These are phyloP conservation scores for Heliopora coerulea DNA, from an alignment of 92 coral and sea anemone species.

Conservation along the genomic window DNA sequence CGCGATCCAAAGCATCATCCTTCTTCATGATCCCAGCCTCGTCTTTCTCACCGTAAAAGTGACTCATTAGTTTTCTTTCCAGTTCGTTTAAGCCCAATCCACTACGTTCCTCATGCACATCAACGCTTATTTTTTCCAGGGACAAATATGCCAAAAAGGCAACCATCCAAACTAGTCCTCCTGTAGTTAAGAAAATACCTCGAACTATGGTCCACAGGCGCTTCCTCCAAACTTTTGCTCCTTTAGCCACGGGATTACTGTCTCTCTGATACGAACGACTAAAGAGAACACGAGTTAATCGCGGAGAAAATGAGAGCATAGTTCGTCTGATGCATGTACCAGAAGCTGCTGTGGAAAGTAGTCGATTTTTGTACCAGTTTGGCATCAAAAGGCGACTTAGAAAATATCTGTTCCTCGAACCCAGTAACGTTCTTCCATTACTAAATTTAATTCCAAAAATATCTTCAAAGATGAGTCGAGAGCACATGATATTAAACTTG, in stretches of 20 bases:
- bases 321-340: not conserved
- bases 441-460: not conserved
- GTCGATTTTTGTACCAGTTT: too few species aligned
- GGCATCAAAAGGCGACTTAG: not conserved
- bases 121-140: conserved; percentile 55
- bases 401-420: not conserved
- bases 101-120: conserved; percentile 52
- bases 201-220: conserved; percentile 59
- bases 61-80: conserved; percentile 20
- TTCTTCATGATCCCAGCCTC: conserved; percentile 52
- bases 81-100: conserved; percentile 24
- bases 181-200: conserved; percentile 58
- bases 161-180: conserved; percentile 65
- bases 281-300: not conserved
- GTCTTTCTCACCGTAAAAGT: conserved; percentile 27
- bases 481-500: not conserved
- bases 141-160: conserved; percentile 56
- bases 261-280: not conserved
- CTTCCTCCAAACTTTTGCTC: conserved; percentile 13
- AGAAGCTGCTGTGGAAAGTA: not conserved
- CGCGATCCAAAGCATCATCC: conserved; percentile 51
- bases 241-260: not conserved
- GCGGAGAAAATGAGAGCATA: not conserved
- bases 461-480: conserved; percentile 3
- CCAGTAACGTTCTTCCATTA: not conserved